phyloP scores from a whole-genome alignment of 1,140 invertebrate species.

The Hypsibius dujardini region DNA sequence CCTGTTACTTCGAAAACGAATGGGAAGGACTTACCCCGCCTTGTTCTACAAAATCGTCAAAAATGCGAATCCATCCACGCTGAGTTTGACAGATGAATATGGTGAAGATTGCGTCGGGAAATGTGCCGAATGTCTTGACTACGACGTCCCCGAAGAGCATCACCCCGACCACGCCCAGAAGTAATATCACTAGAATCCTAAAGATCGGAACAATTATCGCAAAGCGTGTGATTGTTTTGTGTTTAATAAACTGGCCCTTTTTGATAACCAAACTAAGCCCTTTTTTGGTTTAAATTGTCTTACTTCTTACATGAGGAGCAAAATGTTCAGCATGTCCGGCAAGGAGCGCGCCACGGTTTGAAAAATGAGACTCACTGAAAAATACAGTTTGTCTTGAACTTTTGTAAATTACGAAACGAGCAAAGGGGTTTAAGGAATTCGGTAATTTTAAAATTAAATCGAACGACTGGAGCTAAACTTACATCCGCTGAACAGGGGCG shows the following conservation, averaged over 20 bases:
- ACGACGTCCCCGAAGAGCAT: conserved; percentile 24
- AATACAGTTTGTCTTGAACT: conserved; percentile 21
- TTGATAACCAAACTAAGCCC: too few relatives aligned
- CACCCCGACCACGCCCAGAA: conserved; percentile 26
- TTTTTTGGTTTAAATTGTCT: too few relatives aligned
- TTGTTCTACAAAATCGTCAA: background rate
- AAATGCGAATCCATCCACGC: conserved; percentile 27
- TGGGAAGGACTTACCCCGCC: conserved; percentile 13
- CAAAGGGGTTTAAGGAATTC: background rate
- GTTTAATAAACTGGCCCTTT: background rate
- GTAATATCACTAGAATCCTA: conserved; percentile 25
- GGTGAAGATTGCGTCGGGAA: conserved; percentile 25
- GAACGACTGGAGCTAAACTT: background rate
- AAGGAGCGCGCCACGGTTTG: conserved; percentile 27
- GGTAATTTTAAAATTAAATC: background rate
- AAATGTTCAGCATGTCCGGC: conserved; percentile 27
- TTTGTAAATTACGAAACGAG: conserved; percentile 20
- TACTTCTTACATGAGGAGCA: conserved; percentile 23
- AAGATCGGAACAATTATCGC: background rate
- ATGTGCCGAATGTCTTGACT: conserved; percentile 23
- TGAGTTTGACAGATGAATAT: conserved; percentile 29
- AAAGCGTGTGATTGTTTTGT: background rate
- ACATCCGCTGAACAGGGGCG: conserved; percentile 14
- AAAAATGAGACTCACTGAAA: conserved; percentile 16
- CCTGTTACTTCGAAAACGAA: background rate